Evolutionary conservation across 2,113 vertebrate genomes (phyloP).

Genomic region (Protobothrops mucrosquamatus): DNA sequence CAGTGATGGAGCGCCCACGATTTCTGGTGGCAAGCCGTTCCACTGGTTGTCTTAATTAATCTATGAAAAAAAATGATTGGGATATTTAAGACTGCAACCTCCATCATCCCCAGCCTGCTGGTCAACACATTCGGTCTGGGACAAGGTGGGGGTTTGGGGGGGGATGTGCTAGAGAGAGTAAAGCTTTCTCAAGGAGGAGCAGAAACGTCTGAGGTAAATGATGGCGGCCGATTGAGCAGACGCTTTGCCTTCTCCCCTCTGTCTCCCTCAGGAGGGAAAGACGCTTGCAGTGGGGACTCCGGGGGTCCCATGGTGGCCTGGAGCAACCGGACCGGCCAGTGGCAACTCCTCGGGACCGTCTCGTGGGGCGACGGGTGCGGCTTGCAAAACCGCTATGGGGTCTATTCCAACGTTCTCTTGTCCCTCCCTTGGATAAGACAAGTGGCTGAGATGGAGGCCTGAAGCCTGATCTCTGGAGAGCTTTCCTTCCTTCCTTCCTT

Average conservation of each 20-base stretch:
- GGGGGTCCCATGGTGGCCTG: conserved; percentile 70
- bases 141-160: neutral
- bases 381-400: conserved; percentile 62
- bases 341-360: conserved; percentile 64
- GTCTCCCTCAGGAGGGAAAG: conserved; percentile 60
- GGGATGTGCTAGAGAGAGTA: too few species aligned
- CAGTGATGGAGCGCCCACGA: too few species aligned
- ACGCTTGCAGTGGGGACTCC: conserved; percentile 69
- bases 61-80: too few species aligned
- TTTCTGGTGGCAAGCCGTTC: too few species aligned
- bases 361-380: conserved; percentile 73
- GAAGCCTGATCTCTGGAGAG: neutral
- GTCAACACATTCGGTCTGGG: neutral
- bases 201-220: too few species aligned
- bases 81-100: too few species aligned
- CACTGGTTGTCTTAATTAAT: too few species aligned
- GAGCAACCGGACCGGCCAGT: conserved; percentile 38
- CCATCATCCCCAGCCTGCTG: neutral
- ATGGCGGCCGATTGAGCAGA: too few species aligned
- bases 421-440: conserved; percentile 62
- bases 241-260: neutral
- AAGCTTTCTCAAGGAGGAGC: too few species aligned
- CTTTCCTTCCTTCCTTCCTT: neutral
- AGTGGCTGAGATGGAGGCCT: conserved; percentile 40
- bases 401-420: conserved; percentile 62